Percentiles rank a stretch among this genome's conserved stretches.
These are phyloP conservation scores for Eurystomus glaucurus DNA, from an alignment of 2,797 vertebrate genomes.

Conservation along the genomic window DNA sequence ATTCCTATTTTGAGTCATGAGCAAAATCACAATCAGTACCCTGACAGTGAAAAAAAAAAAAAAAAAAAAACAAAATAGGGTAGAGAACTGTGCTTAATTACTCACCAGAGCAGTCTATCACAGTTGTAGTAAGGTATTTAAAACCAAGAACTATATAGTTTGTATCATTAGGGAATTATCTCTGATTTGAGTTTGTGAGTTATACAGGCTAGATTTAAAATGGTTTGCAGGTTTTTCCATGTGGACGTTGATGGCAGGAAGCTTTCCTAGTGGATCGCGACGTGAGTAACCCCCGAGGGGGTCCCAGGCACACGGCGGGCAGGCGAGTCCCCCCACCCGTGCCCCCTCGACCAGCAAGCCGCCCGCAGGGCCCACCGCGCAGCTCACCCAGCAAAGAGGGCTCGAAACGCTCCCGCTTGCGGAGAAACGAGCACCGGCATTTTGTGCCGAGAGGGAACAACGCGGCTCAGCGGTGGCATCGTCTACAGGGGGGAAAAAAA, in stretches of 20 bases:
- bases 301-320: not conserved
- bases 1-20: not conserved
- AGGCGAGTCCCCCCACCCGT: not conserved
- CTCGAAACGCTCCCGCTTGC: accelerated
- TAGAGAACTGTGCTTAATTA: not conserved
- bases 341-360: no score
- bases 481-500: not conserved
- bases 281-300: accelerated
- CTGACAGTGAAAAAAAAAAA: not conserved
- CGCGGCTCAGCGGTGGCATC: accelerated
- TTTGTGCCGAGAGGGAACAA: not conserved
- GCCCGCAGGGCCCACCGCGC: accelerated
- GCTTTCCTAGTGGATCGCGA: not conserved
- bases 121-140: not conserved
- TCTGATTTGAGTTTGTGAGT: not conserved
- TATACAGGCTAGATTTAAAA: not conserved
- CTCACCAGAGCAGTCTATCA: not conserved
- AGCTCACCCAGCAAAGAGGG: not conserved
- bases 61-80: not conserved
- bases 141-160: not conserved
- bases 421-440: not conserved
- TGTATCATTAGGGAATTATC: not conserved
- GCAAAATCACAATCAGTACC: not conserved
- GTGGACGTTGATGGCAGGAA: accelerated
- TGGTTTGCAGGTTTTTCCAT: not conserved